phyloP scores from a whole-genome alignment of 2,888 invertebrate species.

The Agrochola lota region DNA sequence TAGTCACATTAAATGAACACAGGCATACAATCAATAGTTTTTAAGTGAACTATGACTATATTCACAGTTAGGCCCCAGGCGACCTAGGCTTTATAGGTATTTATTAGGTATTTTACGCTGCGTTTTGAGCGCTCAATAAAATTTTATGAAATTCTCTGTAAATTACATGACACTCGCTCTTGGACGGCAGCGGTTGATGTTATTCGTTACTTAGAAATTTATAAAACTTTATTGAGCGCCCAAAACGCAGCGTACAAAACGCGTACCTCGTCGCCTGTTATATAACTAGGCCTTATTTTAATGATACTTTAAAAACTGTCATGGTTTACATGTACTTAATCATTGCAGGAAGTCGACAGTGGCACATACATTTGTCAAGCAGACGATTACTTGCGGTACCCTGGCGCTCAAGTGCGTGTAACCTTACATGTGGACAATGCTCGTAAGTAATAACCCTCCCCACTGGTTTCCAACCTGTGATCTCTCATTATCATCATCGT shows the following conservation, averaged over 20 bases:
- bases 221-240: no score
- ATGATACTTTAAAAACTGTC: background rate
- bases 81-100: no score
- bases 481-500: background rate
- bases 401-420: constrained; percentile 93
- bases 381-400: constrained; percentile 91
- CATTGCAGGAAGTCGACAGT: constrained; percentile 91
- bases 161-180: no score
- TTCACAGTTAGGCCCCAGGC: no score
- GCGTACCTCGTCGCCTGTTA: no score
- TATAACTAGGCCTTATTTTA: background rate
- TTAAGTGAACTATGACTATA: background rate
- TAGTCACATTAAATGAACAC: no score
- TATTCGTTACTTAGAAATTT: no score
- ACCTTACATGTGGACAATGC: constrained; percentile 92
- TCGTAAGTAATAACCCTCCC: constrained; percentile 91
- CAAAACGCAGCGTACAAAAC: no score
- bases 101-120: no score
- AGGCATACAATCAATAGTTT: background rate
- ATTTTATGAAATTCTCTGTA: no score
- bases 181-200: no score
- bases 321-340: background rate
- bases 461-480: background rate
- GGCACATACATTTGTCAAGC: constrained; percentile 97
- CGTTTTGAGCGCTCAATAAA: no score